Conservation (phyloP, 2,888 invertebrate species). For the Philonicus albiceps region DNA sequence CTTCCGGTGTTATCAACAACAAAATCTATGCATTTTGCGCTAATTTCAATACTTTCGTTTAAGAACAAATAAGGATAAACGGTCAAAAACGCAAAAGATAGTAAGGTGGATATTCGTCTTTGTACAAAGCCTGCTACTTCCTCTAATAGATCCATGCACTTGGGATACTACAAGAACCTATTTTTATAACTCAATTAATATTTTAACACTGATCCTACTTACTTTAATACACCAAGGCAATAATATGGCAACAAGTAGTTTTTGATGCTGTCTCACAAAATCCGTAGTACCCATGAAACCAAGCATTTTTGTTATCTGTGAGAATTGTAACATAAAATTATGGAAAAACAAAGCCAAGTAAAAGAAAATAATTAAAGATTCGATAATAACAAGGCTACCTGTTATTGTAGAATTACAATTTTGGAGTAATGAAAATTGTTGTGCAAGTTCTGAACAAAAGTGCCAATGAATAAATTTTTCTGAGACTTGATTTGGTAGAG, state of each 20-base stretch:
- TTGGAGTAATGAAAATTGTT: too few species aligned
- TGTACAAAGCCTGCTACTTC: conserved; percentile 70
- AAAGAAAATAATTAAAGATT: too few species aligned
- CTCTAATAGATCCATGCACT: conserved; percentile 68
- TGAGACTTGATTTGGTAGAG: background rate
- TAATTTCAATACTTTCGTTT: conserved; percentile 68
- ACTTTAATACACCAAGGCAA: conserved; percentile 69
- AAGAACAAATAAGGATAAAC: conserved; percentile 76
- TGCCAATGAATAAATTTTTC: too few species aligned
- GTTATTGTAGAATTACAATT: too few species aligned
- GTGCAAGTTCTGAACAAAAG: too few species aligned
- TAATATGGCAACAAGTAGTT: conserved; percentile 73
- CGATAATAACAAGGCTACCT: too few species aligned
- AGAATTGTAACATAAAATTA: background rate
- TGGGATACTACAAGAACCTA: conserved; percentile 41
- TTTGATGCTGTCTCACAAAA: conserved; percentile 74
- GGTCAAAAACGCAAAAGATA: conserved; percentile 73
- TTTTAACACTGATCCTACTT: conserved; percentile 47
- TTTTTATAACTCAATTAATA: background rate
- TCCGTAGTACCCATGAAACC: conserved; percentile 75
- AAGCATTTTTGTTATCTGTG: conserved; percentile 70
- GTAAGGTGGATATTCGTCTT: conserved; percentile 68
- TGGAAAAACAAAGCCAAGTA: too few species aligned
- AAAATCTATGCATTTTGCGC: conserved; percentile 69
- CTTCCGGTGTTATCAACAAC: conserved; percentile 70